Evolutionary conservation across 2,888 invertebrate species (phyloP), one percentile per base, ranked within the genome.

Genomic region (Apoda limacodes): DNA sequence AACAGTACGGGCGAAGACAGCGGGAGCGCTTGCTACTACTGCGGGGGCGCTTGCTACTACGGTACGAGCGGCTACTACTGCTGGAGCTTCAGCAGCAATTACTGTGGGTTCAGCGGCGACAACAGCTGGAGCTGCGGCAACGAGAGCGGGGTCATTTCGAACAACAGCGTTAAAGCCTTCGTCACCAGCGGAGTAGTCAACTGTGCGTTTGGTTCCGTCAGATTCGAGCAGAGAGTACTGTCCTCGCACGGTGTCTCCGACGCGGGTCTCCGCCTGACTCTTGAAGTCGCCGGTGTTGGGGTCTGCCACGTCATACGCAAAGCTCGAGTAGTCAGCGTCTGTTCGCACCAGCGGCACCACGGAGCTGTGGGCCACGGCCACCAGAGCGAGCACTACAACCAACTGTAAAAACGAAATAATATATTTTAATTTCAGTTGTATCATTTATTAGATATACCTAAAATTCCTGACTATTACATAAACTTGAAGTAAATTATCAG

Each of bases 131-230:
- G 69, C 61, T 2, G 64, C 51, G 13, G 72, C 50, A 3, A 63
- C 55, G 23, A 67, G 57, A 20, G 60, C 69, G 17, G 84, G 72
- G 41, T 82, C 82, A 39, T 82, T 82, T 47, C 78, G 75, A 14
- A 84, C 84, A 11, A 83, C 72, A 20, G 84, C 84, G 64, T 83
- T 84, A 64, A 84, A 84, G 11, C 84, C 83, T 44, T 83, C 53
- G 34, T 82, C 78, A 50, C 83, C 83, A 34, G 83, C 83, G 28
- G 78, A 65, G 63, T 84, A 84, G 60, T 84, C 83, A 1, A 84
- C 84, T 10, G 72, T 82, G 39, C 84, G 74, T 44, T 72, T 75
- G 34, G 82, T 83, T 43, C 84, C n/a, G n/a, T n/a, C n/a, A n/a
- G n/a, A n/a, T n/a, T n/a, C n/a, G n/a, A n/a, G n/a, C n/a, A n/a